phyloP scores from a whole-genome alignment of 2,113 vertebrate species.

The Mus musculus region GRCm39 chr4:115970001-115970500 shows the following conservation, averaged over 20 bases:
- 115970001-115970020: no score
- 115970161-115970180: background rate
- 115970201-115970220: background rate
- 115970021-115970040: no score
- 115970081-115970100: no score
- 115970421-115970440: background rate
- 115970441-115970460: background rate
- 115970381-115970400: background rate
- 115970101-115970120: conserved; percentile 30
- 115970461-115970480: background rate
- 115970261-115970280: background rate
- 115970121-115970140: background rate
- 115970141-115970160: conserved; percentile 36
- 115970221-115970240: background rate
- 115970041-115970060: no score
- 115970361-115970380: background rate
- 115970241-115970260: background rate
- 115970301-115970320: background rate
- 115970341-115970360: background rate
- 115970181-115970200: background rate
- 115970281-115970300: background rate
- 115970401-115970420: background rate
- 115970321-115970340: background rate
- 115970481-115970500: no score
- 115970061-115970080: no score